A percentile compares a stretch with the other conserved stretches of the same genome.
These are phyloP conservation scores for Diplolepis rosae DNA, from an alignment of 2,888 invertebrate species.

Conservation along the genomic window DNA sequence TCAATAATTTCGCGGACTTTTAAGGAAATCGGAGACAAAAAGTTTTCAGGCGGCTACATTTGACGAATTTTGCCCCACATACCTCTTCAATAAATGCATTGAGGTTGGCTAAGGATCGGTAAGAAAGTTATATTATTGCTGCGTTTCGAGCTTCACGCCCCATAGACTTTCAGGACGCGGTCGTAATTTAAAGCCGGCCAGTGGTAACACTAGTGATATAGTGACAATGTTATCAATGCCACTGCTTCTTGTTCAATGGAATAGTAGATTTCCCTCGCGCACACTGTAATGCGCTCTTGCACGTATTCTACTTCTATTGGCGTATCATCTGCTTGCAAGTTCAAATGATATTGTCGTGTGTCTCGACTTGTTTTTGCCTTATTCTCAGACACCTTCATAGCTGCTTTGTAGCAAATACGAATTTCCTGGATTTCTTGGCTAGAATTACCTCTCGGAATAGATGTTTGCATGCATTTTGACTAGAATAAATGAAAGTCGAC, in stretches of 20 bases:
- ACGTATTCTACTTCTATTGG: constrained; percentile 47
- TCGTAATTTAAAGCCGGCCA: constrained; percentile 61
- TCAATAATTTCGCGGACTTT: too few relatives aligned
- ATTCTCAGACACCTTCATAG: not conserved
- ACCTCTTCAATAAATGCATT: constrained; percentile 49
- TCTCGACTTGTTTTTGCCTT: not conserved
- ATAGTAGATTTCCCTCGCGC: constrained; percentile 22
- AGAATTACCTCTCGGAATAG: not conserved
- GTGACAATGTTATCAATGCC: constrained; percentile 33
- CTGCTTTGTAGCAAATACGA: not conserved
- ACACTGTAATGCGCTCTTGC: constrained; percentile 33
- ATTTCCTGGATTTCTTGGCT: not conserved
- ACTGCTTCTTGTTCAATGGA: constrained; percentile 28
- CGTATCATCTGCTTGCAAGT: constrained; percentile 42
- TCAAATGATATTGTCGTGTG: constrained; percentile 18
- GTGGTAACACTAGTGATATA: constrained; percentile 51
- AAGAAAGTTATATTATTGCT: constrained; percentile 69
- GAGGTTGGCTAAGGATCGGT: constrained; percentile 53
- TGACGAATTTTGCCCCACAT: too few relatives aligned
- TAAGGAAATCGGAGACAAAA: too few relatives aligned
- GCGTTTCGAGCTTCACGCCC: constrained; percentile 65
- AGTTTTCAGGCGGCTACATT: too few relatives aligned
- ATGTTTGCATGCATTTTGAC: not conserved
- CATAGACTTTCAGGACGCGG: constrained; percentile 63
- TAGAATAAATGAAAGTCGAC: constrained; percentile 6